Base-by-base conservation (phyloP, 2,888 invertebrate genomes). In the Melinaea menophilus region DNA sequence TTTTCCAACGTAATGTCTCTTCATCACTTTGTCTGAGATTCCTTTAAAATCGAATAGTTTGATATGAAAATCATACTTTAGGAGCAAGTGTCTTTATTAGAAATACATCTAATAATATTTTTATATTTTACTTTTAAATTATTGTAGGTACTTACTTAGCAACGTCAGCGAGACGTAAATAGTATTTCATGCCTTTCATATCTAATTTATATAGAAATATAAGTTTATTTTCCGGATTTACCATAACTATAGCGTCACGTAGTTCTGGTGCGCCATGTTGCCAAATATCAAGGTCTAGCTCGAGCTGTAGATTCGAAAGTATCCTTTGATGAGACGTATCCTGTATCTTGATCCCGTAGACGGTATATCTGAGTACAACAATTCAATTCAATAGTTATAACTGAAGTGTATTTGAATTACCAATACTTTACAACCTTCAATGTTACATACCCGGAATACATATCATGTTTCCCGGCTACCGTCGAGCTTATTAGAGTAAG, bases 161-260 rank as follows among this genome's bases (percentile, higher is more conserved):
- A 2, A 79, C 72, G 62, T 79, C 74, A 45, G 63, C 64, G 2
- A 73, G 41, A 41, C 75, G 64, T 9, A 79, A 37, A 48, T 74
- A 75, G 66, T 77, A 78, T 0, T 58, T 57, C 4, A 78, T 55
- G 13, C 71, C 69, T 35, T 67, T 71, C 5, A 47, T 56, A 34
- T 75, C 71, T 58, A 79, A 62, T 7, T 55, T 55, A 1, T 68
- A 60, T 1, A 76, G 61, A 55, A 79, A 71, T 0, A 48, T 37
- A 4, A 35, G 62, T 11, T 48, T 64, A 37, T 73, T 71, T 11
- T 71, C 69, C 0, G 74, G 75, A 2, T 73, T 61, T 0, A 77
- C 72, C 77, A 79, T 77, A 5, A 77, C 73, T 2, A 71, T 48
- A 0, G 77, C 74, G 34, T 77, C 76, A 1, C 73, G 67, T 1